Percentiles rank a stretch among this genome's conserved stretches.
Conservation (phyloP, 2,797 vertebrate genomes). For the Telmatherina bonti region DNA sequence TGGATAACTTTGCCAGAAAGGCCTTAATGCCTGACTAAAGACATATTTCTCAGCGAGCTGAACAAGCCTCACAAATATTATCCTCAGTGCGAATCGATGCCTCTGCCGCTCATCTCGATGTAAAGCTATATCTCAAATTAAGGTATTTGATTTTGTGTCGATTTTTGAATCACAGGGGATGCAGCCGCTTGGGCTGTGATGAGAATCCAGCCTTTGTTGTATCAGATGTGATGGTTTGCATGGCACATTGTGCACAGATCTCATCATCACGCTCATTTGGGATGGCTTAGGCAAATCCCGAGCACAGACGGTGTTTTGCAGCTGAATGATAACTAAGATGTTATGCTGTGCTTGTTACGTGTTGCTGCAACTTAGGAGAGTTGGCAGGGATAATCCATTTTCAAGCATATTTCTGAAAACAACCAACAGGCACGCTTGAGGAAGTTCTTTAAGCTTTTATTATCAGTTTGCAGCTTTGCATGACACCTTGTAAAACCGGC, state of each 20-base stretch:
- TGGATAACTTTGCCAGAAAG: not conserved
- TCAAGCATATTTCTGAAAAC: constrained; percentile 46
- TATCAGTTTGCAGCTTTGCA: constrained; percentile 30
- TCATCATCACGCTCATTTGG: constrained; percentile 66
- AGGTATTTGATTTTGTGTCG: constrained; percentile 46
- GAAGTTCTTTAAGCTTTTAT: constrained; percentile 28
- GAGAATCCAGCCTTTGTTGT: constrained; percentile 23
- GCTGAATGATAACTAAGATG: constrained; percentile 65
- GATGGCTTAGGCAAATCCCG: constrained; percentile 46
- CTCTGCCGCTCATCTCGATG: constrained; percentile 29
- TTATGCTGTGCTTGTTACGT: constrained; percentile 65
- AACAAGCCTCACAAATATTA: constrained; percentile 7
- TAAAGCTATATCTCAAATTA: constrained; percentile 53
- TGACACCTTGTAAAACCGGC: constrained; percentile 10
- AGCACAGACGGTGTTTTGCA: constrained; percentile 55
- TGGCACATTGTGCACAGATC: constrained; percentile 49
- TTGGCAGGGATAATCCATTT: constrained; percentile 44
- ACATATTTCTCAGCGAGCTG: not conserved
- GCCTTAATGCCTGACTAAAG: not conserved
- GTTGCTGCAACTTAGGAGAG: constrained; percentile 40
- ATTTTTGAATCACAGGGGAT: constrained; percentile 30
- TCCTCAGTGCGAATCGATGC: not conserved
- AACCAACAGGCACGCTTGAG: constrained; percentile 31
- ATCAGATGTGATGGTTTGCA: constrained; percentile 41
- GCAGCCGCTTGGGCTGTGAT: constrained; percentile 47